phyloP scores from a whole-genome alignment of 2,888 invertebrate species.

The Synergus itoensis region DNA sequence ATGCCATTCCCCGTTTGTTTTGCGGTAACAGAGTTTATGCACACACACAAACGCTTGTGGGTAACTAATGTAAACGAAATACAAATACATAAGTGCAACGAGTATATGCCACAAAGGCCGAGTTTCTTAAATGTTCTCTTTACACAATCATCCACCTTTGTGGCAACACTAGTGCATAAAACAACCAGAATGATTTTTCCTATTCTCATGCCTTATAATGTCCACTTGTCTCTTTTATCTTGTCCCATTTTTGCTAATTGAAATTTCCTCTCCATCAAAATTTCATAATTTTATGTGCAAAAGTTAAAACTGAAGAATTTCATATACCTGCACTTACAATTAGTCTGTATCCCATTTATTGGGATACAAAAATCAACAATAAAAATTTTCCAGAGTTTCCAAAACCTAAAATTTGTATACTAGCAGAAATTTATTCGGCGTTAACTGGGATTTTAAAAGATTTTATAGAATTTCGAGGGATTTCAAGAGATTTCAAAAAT shows the following conservation, averaged over 20 bases:
- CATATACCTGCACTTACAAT: no score
- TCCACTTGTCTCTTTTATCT: neutral
- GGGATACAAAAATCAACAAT: no score
- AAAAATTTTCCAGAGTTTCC: no score
- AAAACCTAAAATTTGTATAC: no score
- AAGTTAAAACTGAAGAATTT: neutral
- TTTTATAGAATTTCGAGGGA: no score
- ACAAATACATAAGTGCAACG: neutral
- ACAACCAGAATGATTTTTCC: neutral
- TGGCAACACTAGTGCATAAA: conserved; percentile 13
- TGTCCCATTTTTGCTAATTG: neutral
- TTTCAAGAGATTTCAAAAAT: no score
- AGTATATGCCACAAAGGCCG: neutral
- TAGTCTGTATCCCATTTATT: no score
- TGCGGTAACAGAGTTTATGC: neutral
- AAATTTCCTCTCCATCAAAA: neutral
- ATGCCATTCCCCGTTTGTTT: conserved; percentile 34
- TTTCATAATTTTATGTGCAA: neutral
- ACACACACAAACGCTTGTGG: conserved; percentile 3
- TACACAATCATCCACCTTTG: conserved; percentile 14
- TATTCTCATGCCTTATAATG: neutral
- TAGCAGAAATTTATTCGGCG: no score
- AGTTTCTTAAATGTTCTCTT: conserved; percentile 31
- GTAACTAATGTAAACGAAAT: neutral
- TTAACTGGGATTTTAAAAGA: no score